Evolutionary conservation across 2,888 invertebrate species (phyloP).

Genomic region (Lithophane socia): DNA sequence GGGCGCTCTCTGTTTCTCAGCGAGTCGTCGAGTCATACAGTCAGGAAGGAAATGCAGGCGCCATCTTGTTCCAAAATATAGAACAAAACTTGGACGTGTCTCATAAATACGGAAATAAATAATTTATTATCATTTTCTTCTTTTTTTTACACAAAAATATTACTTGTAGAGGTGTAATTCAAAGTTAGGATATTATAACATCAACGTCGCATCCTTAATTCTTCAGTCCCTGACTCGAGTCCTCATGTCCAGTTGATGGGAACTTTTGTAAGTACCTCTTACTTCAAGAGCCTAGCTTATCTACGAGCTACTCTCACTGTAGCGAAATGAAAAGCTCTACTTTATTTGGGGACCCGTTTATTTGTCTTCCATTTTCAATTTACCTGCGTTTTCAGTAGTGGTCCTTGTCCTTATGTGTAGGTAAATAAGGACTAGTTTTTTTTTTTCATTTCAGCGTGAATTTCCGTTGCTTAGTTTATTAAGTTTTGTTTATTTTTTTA

Average conservation of each 20-base stretch:
- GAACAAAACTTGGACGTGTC: neutral
- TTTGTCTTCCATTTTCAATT: constrained; percentile 54
- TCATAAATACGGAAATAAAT: too few species aligned
- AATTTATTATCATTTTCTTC: too few species aligned
- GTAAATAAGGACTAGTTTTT: constrained; percentile 12
- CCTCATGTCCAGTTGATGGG: constrained; percentile 72
- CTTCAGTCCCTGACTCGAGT: constrained; percentile 13
- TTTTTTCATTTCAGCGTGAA: neutral
- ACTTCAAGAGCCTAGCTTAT: constrained; percentile 24
- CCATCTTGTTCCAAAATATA: neutral
- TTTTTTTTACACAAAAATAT: too few species aligned
- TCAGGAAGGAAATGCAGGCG: neutral
- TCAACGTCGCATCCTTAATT: constrained; percentile 11
- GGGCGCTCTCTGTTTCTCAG: too few species aligned
- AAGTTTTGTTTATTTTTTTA: neutral
- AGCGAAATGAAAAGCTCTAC: constrained; percentile 59
- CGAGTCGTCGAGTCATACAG: too few species aligned
- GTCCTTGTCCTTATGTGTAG: constrained; percentile 12
- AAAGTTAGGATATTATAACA: neutral
- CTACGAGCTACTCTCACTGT: constrained; percentile 26
- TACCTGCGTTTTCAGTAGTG: constrained; percentile 31
- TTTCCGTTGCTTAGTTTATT: neutral
- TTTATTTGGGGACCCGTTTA: constrained; percentile 45
- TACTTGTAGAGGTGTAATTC: neutral
- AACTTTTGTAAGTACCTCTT: constrained; percentile 58